Conservation (phyloP, 1,140 invertebrate genomes). For the Sarcophaga bullata region DNA sequence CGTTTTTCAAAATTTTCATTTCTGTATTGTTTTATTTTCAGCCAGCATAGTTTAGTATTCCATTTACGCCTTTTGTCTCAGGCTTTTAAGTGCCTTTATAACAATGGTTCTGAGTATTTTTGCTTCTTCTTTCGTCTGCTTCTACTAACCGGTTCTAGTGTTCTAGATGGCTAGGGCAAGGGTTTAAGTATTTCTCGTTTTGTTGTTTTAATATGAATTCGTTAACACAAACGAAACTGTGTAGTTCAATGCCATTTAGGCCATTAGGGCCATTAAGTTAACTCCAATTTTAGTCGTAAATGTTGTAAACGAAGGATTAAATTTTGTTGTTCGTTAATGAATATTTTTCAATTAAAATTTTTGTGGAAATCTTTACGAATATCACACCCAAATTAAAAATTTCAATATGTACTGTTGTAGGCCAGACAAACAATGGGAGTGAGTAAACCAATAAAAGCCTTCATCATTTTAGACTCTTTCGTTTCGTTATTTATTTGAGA, state of each 20-base stretch:
- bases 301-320: not conserved
- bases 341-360: not conserved
- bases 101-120: not conserved
- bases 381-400: not conserved
- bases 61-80: not conserved
- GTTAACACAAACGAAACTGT: too few relatives aligned
- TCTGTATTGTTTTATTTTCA: not conserved
- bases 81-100: not conserved
- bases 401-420: not conserved
- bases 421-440: slow-evolving; percentile 2
- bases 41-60: not conserved
- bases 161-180: too few relatives aligned
- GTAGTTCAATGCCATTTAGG: slow-evolving; percentile 25
- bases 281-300: not conserved
- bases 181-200: too few relatives aligned
- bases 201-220: not conserved
- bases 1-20: too few relatives aligned
- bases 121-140: too few relatives aligned
- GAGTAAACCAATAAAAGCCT: not conserved
- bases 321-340: not conserved
- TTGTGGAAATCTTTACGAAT: not conserved
- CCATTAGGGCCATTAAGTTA: slow-evolving; percentile 25
- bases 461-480: not conserved
- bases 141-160: too few relatives aligned
- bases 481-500: too few relatives aligned